Conservation (phyloP, 2,888 invertebrate species). For the Phaedon cochleariae region DNA sequence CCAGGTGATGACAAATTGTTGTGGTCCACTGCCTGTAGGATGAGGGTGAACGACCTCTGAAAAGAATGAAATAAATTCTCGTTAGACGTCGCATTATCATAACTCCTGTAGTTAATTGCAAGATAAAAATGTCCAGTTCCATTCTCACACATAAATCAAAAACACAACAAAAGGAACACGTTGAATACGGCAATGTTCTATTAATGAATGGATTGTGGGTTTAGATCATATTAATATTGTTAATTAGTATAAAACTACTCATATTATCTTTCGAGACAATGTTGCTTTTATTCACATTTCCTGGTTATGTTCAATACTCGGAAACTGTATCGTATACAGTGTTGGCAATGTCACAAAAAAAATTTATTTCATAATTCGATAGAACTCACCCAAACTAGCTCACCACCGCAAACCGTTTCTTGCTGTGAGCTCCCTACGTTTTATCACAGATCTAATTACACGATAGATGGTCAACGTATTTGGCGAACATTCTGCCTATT, state of each 20-base stretch:
- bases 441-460: too few relatives aligned
- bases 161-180: slow-evolving; percentile 21
- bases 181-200: slow-evolving; percentile 14
- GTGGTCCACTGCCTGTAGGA: slow-evolving; percentile 90
- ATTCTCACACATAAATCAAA: slow-evolving; percentile 31
- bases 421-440: too few relatives aligned
- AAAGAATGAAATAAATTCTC: slow-evolving; percentile 59
- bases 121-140: slow-evolving; percentile 12
- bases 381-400: too few relatives aligned
- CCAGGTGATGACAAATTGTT: slow-evolving; percentile 77
- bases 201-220: slow-evolving; percentile 14
- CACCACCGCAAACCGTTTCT: too few relatives aligned
- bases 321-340: too few relatives aligned
- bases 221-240: background rate
- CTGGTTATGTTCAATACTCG: too few relatives aligned
- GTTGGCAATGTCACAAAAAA: too few relatives aligned
- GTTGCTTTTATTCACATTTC: background rate
- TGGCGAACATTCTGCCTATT: too few relatives aligned
- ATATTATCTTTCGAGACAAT: background rate
- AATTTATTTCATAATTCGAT: too few relatives aligned
- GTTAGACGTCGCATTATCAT: slow-evolving; percentile 18
- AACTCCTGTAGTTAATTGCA: slow-evolving; percentile 19
- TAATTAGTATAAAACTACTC: background rate
- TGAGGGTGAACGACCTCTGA: slow-evolving; percentile 92
- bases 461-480: too few relatives aligned